Evolutionary conservation across 2,113 vertebrate species (phyloP).

Genomic region (Melanotaenia duboulayi): DNA sequence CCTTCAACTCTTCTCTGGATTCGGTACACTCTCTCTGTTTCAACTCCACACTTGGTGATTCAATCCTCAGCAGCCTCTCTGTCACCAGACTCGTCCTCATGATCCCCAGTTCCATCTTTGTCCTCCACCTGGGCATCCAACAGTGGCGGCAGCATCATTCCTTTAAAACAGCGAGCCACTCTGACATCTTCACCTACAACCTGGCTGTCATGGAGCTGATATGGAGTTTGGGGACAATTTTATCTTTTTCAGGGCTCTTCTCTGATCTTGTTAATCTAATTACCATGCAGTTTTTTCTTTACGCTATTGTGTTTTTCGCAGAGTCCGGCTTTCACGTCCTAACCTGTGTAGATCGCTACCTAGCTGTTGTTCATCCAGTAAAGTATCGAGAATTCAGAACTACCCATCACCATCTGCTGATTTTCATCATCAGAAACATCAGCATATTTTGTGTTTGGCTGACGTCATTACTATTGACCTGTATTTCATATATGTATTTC

Average conservation of each 20-base stretch:
- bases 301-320: accelerated
- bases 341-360: constrained; percentile 46
- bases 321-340: not conserved
- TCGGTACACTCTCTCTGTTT: not conserved
- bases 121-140: constrained; percentile 10
- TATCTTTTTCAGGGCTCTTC: accelerated
- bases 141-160: constrained; percentile 12
- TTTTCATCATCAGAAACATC: constrained; percentile 24
- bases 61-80: accelerated
- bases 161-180: constrained; percentile 9
- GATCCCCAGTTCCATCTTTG: constrained; percentile 1
- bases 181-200: constrained; percentile 13
- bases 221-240: accelerated
- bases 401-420: too few species aligned
- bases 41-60: accelerated
- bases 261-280: accelerated
- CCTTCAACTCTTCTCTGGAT: not conserved
- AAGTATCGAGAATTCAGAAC: constrained; percentile 18
- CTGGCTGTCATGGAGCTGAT: not conserved
- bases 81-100: not conserved
- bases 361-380: constrained; percentile 46
- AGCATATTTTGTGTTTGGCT: constrained; percentile 22
- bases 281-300: accelerated
- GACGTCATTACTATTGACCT: not conserved
- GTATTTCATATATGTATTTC: accelerated